phyloP scores from a whole-genome alignment of 1,140 invertebrate species.

The Platorchestia sp. region DNA sequence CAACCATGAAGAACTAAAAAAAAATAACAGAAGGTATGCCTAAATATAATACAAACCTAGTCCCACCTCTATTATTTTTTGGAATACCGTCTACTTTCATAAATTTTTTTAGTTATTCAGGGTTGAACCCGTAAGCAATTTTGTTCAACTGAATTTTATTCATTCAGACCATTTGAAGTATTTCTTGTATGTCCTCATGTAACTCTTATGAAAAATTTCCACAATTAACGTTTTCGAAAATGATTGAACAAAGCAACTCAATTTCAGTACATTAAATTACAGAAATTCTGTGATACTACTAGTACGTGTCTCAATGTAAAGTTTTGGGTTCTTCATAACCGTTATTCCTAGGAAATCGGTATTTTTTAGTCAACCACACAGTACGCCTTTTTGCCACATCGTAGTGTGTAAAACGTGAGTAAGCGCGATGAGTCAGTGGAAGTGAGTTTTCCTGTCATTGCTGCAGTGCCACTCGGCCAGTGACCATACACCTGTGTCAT shows the following conservation, averaged over 20 bases:
- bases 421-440: neutral
- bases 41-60: too few relatives aligned
- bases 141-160: too few relatives aligned
- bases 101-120: too few relatives aligned
- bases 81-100: too few relatives aligned
- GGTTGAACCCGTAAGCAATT: too few relatives aligned
- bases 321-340: neutral
- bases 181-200: too few relatives aligned
- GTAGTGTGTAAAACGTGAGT: neutral
- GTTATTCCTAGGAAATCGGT: neutral
- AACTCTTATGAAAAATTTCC: too few relatives aligned
- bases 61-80: too few relatives aligned
- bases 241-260: neutral
- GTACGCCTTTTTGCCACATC: neutral
- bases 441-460: neutral
- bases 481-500: neutral
- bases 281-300: neutral
- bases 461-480: neutral
- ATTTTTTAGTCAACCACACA: neutral
- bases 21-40: too few relatives aligned
- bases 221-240: neutral
- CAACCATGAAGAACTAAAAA: too few relatives aligned
- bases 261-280: neutral
- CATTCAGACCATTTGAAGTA: too few relatives aligned
- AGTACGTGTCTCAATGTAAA: neutral